Evolutionary conservation across 2,113 vertebrate genomes (phyloP).

Genomic region (Electrona antarctica): DNA sequence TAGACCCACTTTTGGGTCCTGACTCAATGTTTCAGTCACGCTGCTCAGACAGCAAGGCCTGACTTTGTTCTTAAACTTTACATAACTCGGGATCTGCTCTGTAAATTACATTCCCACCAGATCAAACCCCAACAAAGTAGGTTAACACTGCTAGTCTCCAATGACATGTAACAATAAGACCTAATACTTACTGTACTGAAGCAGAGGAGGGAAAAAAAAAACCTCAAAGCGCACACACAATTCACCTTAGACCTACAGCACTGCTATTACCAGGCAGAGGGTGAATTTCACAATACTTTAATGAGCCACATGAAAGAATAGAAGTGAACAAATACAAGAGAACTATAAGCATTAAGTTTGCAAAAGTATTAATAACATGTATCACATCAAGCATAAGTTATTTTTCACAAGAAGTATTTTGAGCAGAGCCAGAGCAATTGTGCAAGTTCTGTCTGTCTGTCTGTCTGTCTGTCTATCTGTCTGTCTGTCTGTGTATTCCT

Average conservation of each 20-base stretch:
- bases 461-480: no score
- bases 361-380: no score
- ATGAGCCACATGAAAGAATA: background rate
- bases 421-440: no score
- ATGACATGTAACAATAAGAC: constrained; percentile 46
- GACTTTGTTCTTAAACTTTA: background rate
- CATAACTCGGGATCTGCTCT: constrained; percentile 30
- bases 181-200: constrained; percentile 35
- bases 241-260: constrained; percentile 8
- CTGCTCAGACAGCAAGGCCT: no score
- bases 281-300: background rate
- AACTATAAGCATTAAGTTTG: no score
- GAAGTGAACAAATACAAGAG: background rate
- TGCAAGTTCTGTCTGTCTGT: no score
- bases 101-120: constrained; percentile 28
- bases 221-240: constrained; percentile 18
- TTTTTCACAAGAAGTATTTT: no score
- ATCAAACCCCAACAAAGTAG: constrained; percentile 41
- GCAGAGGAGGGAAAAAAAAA: constrained; percentile 5
- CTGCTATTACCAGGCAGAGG: constrained; percentile 4
- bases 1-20: no score
- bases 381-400: no score
- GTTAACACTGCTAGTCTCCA: constrained; percentile 49
- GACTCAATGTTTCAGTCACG: no score
- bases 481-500: no score